Evolutionary conservation across 2,888 invertebrate genomes (phyloP).

Genomic region (Stenotaenia linearis): DNA sequence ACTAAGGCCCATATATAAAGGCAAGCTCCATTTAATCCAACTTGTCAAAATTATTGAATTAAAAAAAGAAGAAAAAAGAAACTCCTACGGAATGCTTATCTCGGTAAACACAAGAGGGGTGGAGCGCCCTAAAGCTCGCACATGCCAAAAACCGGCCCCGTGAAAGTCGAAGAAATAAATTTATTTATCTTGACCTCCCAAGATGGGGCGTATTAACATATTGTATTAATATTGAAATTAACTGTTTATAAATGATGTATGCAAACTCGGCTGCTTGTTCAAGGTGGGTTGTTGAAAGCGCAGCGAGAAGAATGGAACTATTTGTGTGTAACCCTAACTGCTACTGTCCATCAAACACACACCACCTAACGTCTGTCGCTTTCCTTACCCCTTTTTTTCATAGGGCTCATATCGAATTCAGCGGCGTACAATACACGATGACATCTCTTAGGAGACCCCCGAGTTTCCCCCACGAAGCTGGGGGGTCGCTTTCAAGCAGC

Average conservation of each 20-base stretch:
- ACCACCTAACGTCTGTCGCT: slow-evolving; percentile 17
- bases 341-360: not conserved
- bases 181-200: not conserved
- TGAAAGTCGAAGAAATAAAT: too few species aligned
- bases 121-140: too few species aligned
- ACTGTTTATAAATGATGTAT: slow-evolving; percentile 19
- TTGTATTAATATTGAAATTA: not conserved
- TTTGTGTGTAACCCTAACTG: slow-evolving; percentile 19
- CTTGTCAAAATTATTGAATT: too few species aligned
- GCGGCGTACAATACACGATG: not conserved
- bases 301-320: not conserved
- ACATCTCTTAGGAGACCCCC: slow-evolving; percentile 5
- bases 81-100: too few species aligned
- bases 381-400: not conserved
- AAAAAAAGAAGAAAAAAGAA: too few species aligned
- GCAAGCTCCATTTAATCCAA: not conserved
- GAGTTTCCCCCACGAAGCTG: not conserved
- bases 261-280: not conserved
- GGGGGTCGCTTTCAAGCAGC: slow-evolving; percentile 19
- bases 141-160: too few species aligned
- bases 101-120: too few species aligned
- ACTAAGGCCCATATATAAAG: slow-evolving; percentile 3
- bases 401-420: not conserved
- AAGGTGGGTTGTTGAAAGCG: not conserved
- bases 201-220: not conserved